Conservation (phyloP, 2,797 vertebrate species). For the Falco rusticolus region DNA sequence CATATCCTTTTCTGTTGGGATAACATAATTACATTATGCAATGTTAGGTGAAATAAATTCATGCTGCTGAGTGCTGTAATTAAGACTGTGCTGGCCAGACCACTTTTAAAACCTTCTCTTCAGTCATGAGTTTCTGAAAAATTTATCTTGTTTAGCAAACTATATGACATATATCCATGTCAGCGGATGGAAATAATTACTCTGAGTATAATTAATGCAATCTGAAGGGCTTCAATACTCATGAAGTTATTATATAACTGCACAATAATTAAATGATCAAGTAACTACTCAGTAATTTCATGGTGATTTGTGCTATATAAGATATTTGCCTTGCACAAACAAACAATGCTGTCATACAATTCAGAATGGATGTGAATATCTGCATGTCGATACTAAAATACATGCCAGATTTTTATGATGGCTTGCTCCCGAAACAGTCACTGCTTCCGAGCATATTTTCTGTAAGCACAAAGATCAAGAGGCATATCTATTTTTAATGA, state of each 20-base stretch:
- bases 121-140: conserved; percentile 27
- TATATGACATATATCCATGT: conserved; percentile 51
- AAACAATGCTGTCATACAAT: conserved; percentile 60
- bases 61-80: conserved; percentile 12
- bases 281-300: conserved; percentile 71
- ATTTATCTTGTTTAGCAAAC: conserved; percentile 50
- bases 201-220: conserved; percentile 67
- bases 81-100: conserved; percentile 2
- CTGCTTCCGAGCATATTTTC: conserved; percentile 21
- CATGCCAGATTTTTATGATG: conserved; percentile 35
- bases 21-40: not conserved
- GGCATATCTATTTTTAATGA: conserved; percentile 30
- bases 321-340: conserved; percentile 63
- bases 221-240: conserved; percentile 68
- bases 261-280: conserved; percentile 71
- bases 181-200: conserved; percentile 67
- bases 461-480: conserved; percentile 25
- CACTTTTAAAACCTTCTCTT: conserved; percentile 32
- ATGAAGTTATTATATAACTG: conserved; percentile 67
- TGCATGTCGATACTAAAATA: conserved; percentile 27
- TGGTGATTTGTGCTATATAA: conserved; percentile 68
- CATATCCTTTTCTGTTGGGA: not conserved
- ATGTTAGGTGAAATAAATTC: conserved; percentile 28
- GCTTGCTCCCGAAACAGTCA: not conserved
- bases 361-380: conserved; percentile 43